Base-by-base conservation (phyloP, 2,888 invertebrate species). In the Zeuzera pyrina region DNA sequence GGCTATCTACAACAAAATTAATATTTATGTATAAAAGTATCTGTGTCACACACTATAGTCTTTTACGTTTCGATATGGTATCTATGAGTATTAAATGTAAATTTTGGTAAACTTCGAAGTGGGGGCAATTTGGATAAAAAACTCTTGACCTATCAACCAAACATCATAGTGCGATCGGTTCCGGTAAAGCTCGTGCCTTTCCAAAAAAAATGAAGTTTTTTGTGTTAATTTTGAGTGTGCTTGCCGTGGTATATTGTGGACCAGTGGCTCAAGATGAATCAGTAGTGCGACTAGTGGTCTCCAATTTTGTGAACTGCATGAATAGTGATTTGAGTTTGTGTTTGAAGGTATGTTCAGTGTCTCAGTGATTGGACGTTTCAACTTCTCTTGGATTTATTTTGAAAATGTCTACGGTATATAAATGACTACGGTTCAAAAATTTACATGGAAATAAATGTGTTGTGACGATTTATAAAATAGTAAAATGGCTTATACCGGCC, bases 341-440 rank as follows among this genome's bases (percentile, higher is more conserved):
- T 34, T 48, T 77, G 36, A 81, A 83, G 83, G 83, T 83, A 73
- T n/a, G n/a, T n/a, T n/a, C n/a, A n/a, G n/a, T n/a, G n/a, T n/a
- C n/a, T n/a, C n/a, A n/a, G n/a, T n/a, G n/a, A n/a, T n/a, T n/a
- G n/a, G n/a, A n/a, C n/a, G n/a, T n/a, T n/a, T n/a, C n/a, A n/a
- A n/a, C n/a, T n/a, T n/a, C n/a, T n/a, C n/a, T n/a, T n/a, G n/a
- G n/a, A n/a, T n/a, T n/a, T n/a, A n/a, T n/a, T n/a, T n/a, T n/a
- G n/a, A n/a, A n/a, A n/a, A n/a, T n/a, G n/a, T n/a, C n/a, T n/a
- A n/a, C n/a, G n/a, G n/a, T n/a, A n/a, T n/a, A n/a, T n/a, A n/a
- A n/a, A n/a, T n/a, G n/a, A n/a, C n/a, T n/a, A n/a, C n/a, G n/a
- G n/a, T n/a, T n/a, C n/a, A n/a, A n/a, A n/a, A n/a, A n/a, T n/a